phyloP scores from a whole-genome alignment of 2,888 invertebrate species.

The Drosophila greeni region DNA sequence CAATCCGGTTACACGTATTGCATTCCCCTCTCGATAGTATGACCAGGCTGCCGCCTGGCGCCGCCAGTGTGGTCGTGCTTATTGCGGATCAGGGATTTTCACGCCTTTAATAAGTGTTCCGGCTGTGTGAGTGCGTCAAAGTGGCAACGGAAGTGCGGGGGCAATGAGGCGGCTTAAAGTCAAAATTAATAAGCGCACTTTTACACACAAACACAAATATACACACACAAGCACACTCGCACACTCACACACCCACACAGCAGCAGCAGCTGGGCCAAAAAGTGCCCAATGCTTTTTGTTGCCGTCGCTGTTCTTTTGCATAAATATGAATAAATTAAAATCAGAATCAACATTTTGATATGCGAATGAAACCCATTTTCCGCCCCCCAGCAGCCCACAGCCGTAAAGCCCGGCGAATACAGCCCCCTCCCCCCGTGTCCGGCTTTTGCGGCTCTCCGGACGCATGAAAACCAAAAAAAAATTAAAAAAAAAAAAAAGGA shows the following conservation, averaged over 20 bases:
- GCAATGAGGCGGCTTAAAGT: slow-evolving; percentile 51
- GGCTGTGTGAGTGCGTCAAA: slow-evolving; percentile 2
- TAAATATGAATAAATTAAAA: slow-evolving; percentile 74
- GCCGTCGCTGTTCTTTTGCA: slow-evolving; percentile 66
- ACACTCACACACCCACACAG: slow-evolving; percentile 3
- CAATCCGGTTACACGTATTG: no score
- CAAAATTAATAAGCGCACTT: slow-evolving; percentile 46
- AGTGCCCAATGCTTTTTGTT: slow-evolving; percentile 42
- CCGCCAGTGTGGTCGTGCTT: slow-evolving; percentile 2
- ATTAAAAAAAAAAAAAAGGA: background rate
- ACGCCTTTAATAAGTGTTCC: slow-evolving; percentile 24
- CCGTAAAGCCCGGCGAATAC: slow-evolving; percentile 27
- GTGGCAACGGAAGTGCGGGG: slow-evolving; percentile 16
- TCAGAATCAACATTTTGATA: slow-evolving; percentile 71
- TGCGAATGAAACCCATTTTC: slow-evolving; percentile 51
- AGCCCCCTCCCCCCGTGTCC: slow-evolving; percentile 10
- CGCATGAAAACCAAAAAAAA: slow-evolving; percentile 10
- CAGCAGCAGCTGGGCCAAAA: slow-evolving; percentile 47
- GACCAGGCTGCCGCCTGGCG: background rate
- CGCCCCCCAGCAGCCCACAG: background rate
- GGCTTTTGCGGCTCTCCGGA: slow-evolving; percentile 37
- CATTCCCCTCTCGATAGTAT: background rate
- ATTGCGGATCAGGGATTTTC: slow-evolving; percentile 12
- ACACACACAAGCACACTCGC: no score
- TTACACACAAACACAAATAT: background rate